These are phyloP conservation scores for Pelmatolapia mariae DNA, from an alignment of 2,113 vertebrate genomes.

Conservation along the genomic window DNA sequence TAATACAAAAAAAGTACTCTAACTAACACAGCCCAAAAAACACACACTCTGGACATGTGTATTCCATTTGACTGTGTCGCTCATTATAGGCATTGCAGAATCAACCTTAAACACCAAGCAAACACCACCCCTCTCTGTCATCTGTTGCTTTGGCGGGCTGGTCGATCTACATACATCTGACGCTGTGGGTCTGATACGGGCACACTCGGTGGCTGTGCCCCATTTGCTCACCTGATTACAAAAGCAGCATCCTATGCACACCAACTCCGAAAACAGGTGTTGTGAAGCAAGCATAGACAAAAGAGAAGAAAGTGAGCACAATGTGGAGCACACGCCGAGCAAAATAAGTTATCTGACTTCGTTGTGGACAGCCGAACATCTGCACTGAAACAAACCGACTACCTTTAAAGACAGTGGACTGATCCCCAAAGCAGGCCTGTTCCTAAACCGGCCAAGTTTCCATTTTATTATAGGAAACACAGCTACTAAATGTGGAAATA, in stretches of 20 bases:
- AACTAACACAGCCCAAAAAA: neutral
- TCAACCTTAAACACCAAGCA: neutral
- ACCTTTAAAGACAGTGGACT: neutral
- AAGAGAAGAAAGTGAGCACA: slow-evolving; percentile 20
- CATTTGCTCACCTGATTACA: slow-evolving; percentile 41
- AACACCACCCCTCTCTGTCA: slow-evolving; percentile 5
- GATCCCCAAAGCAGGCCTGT: slow-evolving; percentile 12
- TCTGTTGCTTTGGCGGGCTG: neutral
- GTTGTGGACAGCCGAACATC: slow-evolving; percentile 19
- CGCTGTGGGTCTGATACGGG: neutral
- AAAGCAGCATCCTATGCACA: slow-evolving; percentile 26
- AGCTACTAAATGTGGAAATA: slow-evolving; percentile 6
- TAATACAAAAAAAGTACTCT: neutral
- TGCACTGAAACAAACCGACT: neutral
- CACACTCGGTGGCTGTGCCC: neutral
- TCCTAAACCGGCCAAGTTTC: neutral
- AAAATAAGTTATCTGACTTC: slow-evolving; percentile 3
- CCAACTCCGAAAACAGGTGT: slow-evolving; percentile 60
- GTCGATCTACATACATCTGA: neutral
- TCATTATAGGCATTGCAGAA: neutral
- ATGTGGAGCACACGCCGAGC: slow-evolving; percentile 22
- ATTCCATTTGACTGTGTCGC: slow-evolving; percentile 6
- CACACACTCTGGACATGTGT: neutral
- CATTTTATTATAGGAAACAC: slow-evolving; percentile 13
- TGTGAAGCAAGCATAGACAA: slow-evolving; percentile 1